A percentile compares a stretch with the other conserved stretches of the same genome.
Conservation (phyloP, 2,888 invertebrate species). For the Belgica antarctica region DNA sequence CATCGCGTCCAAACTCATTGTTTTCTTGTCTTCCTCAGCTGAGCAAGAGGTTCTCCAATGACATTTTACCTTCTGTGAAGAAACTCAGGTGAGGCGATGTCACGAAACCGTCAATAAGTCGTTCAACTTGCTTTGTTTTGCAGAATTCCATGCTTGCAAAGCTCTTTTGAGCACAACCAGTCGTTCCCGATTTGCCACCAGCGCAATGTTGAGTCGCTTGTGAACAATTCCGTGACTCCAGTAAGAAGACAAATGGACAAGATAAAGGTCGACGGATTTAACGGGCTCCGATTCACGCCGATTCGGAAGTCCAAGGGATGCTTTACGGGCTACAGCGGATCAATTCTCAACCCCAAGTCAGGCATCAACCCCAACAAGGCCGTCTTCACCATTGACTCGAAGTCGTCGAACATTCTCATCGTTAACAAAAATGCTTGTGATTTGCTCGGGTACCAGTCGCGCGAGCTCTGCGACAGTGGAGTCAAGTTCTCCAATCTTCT, state of each 20-base stretch:
- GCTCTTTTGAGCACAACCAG: slow-evolving; percentile 63
- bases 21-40: background rate
- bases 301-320: slow-evolving; percentile 51
- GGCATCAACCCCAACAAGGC: slow-evolving; percentile 66
- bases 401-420: slow-evolving; percentile 65
- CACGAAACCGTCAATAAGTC: background rate
- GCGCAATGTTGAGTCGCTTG: slow-evolving; percentile 48
- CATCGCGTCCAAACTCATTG: background rate
- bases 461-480: slow-evolving; percentile 56
- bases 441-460: slow-evolving; percentile 59
- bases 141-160: slow-evolving; percentile 44
- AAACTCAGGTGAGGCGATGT: background rate
- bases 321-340: slow-evolving; percentile 47
- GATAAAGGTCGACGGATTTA: slow-evolving; percentile 60
- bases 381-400: slow-evolving; percentile 65
- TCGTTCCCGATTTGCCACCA: slow-evolving; percentile 60
- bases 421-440: slow-evolving; percentile 68
- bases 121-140: no score
- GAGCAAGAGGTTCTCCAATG: background rate
- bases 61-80: background rate
- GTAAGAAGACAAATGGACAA: slow-evolving; percentile 53
- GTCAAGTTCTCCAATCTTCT: slow-evolving; percentile 59
- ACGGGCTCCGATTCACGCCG: slow-evolving; percentile 59
- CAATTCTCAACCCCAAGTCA: slow-evolving; percentile 49
- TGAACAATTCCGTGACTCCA: slow-evolving; percentile 46